These are phyloP conservation scores for Pithecia hirsuta DNA, from an alignment of 2,797 vertebrate species.

Conservation along the genomic window DNA sequence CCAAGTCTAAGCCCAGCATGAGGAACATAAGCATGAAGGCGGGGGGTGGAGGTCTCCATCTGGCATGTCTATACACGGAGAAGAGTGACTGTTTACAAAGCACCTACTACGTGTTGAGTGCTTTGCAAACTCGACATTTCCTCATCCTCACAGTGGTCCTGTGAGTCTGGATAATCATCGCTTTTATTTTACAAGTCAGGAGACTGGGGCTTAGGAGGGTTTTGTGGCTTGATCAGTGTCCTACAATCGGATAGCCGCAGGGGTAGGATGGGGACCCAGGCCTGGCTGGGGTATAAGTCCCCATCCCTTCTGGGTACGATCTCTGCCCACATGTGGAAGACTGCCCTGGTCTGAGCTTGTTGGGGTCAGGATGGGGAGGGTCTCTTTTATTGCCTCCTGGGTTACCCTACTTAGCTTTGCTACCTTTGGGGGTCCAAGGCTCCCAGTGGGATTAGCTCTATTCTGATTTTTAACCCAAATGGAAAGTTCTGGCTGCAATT, in stretches of 20 bases:
- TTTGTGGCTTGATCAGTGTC: not conserved
- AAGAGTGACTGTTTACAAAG: accelerated
- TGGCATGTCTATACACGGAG: accelerated
- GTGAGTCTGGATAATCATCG: accelerated
- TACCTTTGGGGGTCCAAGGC: not conserved
- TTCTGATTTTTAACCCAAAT: not conserved
- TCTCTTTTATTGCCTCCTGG: not conserved
- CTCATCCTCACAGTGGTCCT: accelerated
- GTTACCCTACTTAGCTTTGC: not conserved
- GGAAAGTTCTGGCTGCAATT: not conserved
- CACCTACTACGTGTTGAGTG: accelerated
- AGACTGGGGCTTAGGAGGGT: not conserved
- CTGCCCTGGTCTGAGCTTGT: not conserved
- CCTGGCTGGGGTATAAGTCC: not conserved
- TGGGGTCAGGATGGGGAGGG: not conserved
- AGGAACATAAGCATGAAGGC: not conserved
- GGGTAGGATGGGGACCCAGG: not conserved
- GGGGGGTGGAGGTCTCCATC: not conserved
- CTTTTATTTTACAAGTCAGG: not conserved
- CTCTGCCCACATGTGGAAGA: not conserved
- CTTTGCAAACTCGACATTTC: accelerated
- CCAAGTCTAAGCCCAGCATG: accelerated
- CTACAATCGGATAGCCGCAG: accelerated
- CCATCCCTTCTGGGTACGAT: too few species aligned
- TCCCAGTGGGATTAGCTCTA: not conserved